phyloP scores from a whole-genome alignment of 2,113 vertebrate species.

The Benitochromis conjunctus region DNA sequence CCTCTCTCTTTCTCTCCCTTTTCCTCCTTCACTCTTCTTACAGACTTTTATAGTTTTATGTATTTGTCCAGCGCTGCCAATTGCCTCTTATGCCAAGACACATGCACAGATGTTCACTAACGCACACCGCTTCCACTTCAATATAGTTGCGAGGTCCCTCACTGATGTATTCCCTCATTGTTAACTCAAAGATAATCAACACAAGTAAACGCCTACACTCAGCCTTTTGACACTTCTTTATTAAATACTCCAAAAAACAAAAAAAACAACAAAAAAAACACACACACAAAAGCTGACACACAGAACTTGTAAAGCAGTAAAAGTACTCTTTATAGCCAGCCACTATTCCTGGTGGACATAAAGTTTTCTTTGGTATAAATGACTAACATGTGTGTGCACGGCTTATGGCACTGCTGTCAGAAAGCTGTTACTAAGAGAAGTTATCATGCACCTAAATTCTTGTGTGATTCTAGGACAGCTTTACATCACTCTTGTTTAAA shows the following conservation, averaged over 20 bases:
- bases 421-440: not conserved
- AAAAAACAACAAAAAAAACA: not conserved
- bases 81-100: not conserved
- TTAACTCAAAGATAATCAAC: not conserved
- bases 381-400: not conserved
- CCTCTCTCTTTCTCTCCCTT: slow-evolving; percentile 12
- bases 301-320: not conserved
- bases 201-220: not conserved
- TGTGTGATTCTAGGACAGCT: not conserved
- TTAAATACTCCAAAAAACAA: not conserved
- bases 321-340: not conserved
- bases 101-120: slow-evolving; percentile 9
- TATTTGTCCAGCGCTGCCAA: slow-evolving; percentile 15
- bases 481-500: not conserved
- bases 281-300: not conserved
- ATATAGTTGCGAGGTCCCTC: not conserved
- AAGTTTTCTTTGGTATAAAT: not conserved
- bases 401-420: not conserved
- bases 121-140: not conserved
- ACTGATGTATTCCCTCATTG: not conserved
- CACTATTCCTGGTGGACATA: not conserved
- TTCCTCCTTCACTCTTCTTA: slow-evolving; percentile 13
- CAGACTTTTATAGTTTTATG: slow-evolving; percentile 36
- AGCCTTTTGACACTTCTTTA: not conserved
- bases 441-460: not conserved